A percentile compares a stretch with the other conserved stretches of the same genome.
Conservation (phyloP, 2,797 vertebrate genomes). For the Rhynchotus rufescens region DNA sequence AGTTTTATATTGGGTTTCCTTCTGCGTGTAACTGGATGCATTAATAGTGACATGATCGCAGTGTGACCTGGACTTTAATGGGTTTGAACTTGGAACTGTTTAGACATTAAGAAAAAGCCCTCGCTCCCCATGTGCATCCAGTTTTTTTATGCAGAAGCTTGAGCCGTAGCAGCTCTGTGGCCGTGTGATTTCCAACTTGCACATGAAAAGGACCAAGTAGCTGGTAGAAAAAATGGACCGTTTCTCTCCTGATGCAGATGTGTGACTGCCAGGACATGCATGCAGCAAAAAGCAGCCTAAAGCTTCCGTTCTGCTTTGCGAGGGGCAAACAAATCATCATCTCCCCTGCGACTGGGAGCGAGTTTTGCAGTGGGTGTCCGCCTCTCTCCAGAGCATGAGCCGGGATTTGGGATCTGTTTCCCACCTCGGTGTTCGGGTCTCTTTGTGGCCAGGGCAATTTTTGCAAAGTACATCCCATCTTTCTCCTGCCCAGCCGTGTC, state of each 20-base stretch:
- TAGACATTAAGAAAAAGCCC: constrained; percentile 63
- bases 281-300: constrained; percentile 55
- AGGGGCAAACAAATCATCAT: constrained; percentile 29
- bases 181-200: constrained; percentile 38
- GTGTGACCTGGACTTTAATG: constrained; percentile 70
- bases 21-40: constrained; percentile 65
- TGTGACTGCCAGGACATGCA: constrained; percentile 47
- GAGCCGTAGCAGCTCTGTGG: constrained; percentile 21
- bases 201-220: constrained; percentile 59
- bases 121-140: constrained; percentile 5
- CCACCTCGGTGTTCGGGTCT: constrained; percentile 1
- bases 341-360: background rate
- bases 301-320: constrained; percentile 53
- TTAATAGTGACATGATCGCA: constrained; percentile 67
- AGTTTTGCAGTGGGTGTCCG: background rate
- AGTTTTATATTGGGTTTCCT: constrained; percentile 64
- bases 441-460: background rate
- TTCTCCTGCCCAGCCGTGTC: background rate
- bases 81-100: constrained; percentile 73
- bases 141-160: constrained; percentile 54
- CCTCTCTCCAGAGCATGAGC: background rate
- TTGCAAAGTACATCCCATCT: background rate
- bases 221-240: constrained; percentile 32
- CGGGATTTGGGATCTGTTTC: constrained; percentile 6
- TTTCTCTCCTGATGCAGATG: constrained; percentile 57